Base-by-base conservation (phyloP, 2,888 invertebrate genomes). In the Azorinus chamasolen region DNA sequence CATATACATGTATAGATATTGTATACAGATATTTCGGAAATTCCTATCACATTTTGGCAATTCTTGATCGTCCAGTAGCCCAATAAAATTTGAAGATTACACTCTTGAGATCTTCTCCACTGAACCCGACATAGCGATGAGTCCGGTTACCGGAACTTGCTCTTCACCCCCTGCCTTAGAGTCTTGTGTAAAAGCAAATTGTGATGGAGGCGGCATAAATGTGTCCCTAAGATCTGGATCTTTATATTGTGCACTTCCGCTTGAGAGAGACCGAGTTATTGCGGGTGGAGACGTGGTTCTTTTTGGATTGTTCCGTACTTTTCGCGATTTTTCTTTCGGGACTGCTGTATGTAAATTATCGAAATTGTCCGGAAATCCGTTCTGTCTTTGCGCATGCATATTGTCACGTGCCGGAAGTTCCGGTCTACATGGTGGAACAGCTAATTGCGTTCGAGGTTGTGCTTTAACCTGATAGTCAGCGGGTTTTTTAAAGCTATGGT, bases 391-490 rank as follows among this genome's bases (percentile, higher is more conserved):
- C 12, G 55, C 55, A 59, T 62, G 58, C 50, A 39, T 18, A 39
- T 62, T 55, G 27, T 77, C 78, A 50, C 78, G 78, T 27, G 79
- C 72, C 14, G 81, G 81, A 20, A 81, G 72, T 65, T 81, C 81
- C 32, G 81, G 81, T 54, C 81, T 43, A 72, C 78, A 78, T 14
- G 81, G 78, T n/a, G 78, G 81, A 45, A 81, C 81, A 12, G 77
- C 78, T 16, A 81, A 57, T 24, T 81, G 81, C 16, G 81, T 81
- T 18, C 81, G 48, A 16, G 81, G 81, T 41, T 81, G 81, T 46
- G 65, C 75, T 48, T 81, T 81, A 22, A 74, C 46, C 41, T 63
- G 53, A 6, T 51, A 50, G 27, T 57, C 57, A 32, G 53, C 41
- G 16, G 64, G 65, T 27, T 62, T 74, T 58, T 81, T 77, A 50